These are phyloP conservation scores for Azorinus chamasolen DNA, from an alignment of 2,888 invertebrate genomes.

Conservation along the genomic window DNA sequence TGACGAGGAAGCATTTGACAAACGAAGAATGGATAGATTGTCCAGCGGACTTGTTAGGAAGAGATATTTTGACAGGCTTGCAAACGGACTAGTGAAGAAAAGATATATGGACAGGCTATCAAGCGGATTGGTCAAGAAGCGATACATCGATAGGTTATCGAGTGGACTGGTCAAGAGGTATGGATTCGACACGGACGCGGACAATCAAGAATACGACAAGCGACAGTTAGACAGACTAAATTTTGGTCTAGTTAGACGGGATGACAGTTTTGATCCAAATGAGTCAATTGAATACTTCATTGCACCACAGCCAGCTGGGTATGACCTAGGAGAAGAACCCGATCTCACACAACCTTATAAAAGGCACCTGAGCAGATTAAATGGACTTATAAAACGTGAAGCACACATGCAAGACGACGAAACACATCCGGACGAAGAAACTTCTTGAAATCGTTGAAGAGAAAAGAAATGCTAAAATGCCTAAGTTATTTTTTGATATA, in stretches of 20 bases:
- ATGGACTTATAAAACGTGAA: too few species aligned
- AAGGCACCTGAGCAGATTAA: too few species aligned
- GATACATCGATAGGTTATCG: neutral
- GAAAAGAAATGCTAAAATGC: too few species aligned
- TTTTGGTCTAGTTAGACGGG: slow-evolving; percentile 28
- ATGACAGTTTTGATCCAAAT: neutral
- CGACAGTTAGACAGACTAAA: slow-evolving; percentile 15
- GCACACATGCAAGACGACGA: too few species aligned
- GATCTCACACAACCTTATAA: too few species aligned
- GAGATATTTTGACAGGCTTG: slow-evolving; percentile 33
- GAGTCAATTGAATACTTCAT: too few species aligned
- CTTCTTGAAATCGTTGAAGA: too few species aligned
- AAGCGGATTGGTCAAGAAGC: slow-evolving; percentile 29
- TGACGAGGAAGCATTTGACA: neutral
- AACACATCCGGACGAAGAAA: too few species aligned
- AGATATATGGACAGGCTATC: slow-evolving; percentile 38
- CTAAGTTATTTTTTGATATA: too few species aligned
- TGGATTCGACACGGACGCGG: neutral
- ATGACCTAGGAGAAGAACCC: too few species aligned
- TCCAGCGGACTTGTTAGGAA: slow-evolving; percentile 30
- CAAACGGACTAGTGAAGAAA: slow-evolving; percentile 1
- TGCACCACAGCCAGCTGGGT: too few species aligned
- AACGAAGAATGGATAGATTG: slow-evolving; percentile 34
- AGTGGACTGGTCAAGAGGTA: slow-evolving; percentile 17
- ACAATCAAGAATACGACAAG: slow-evolving; percentile 2